Conservation (phyloP, 1,140 invertebrate genomes). For the Neoseiulus cucumeris region DNA sequence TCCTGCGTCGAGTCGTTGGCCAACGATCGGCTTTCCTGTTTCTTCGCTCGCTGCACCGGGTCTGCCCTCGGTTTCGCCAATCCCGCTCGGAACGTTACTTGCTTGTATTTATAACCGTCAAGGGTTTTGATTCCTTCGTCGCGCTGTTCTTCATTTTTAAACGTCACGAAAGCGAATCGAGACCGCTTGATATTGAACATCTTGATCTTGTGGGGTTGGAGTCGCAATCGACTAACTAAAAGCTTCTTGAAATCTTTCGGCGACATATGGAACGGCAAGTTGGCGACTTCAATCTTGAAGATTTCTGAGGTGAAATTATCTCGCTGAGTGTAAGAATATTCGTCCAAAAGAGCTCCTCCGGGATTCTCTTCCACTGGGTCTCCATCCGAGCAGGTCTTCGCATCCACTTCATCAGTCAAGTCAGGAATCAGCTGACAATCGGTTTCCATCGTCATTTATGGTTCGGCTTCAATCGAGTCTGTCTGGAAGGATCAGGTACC, state of each 20-base stretch:
- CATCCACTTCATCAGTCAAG: too few species aligned
- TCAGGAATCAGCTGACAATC: too few species aligned
- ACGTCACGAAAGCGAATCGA: slow-evolving; percentile 49
- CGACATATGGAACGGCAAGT: slow-evolving; percentile 39
- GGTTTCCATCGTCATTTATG: too few species aligned
- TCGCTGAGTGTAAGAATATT: slow-evolving; percentile 1
- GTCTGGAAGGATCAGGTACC: too few species aligned
- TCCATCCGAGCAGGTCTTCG: too few species aligned
- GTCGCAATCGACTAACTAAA: slow-evolving; percentile 40
- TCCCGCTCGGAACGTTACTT: slow-evolving; percentile 34
- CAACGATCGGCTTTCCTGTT: slow-evolving; percentile 18
- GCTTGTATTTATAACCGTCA: slow-evolving; percentile 53
- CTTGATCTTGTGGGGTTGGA: slow-evolving; percentile 57
- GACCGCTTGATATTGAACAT: slow-evolving; percentile 29
- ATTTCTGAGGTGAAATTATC: slow-evolving; percentile 72
- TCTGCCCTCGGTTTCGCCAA: slow-evolving; percentile 50
- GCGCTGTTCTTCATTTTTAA: slow-evolving; percentile 48
- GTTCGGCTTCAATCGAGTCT: too few species aligned
- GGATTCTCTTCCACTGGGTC: too few species aligned
- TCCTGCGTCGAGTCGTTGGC: slow-evolving; percentile 14
- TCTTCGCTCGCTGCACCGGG: slow-evolving; percentile 44
- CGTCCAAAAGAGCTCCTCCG: too few species aligned
- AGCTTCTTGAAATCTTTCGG: slow-evolving; percentile 55
- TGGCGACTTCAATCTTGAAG: slow-evolving; percentile 69
- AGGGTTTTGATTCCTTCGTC: slow-evolving; percentile 45